Evolutionary conservation across 2,888 invertebrate species (phyloP).

Genomic region (Chrysotoxum bicinctum): DNA sequence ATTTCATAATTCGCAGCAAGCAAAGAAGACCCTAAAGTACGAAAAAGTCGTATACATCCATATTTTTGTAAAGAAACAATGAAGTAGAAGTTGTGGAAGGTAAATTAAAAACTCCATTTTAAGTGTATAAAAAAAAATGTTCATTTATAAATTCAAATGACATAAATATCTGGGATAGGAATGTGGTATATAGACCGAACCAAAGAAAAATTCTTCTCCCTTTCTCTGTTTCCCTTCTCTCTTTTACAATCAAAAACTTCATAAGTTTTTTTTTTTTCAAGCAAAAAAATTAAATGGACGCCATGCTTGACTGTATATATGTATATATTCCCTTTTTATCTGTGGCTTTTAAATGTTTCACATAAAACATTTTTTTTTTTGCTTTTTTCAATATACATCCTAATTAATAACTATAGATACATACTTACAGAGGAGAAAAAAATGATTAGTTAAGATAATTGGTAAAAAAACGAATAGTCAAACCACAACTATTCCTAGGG

Average conservation of each 20-base stretch:
- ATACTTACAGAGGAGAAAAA: conserved; percentile 52
- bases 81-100: too few relatives aligned
- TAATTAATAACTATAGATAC: conserved; percentile 32
- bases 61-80: too few relatives aligned
- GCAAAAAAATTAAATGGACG: conserved; percentile 66
- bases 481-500: conserved; percentile 62
- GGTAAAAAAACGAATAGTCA: conserved; percentile 60
- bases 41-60: too few relatives aligned
- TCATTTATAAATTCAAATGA: too few relatives aligned
- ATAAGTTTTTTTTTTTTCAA: background rate
- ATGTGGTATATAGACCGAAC: background rate
- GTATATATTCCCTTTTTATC: conserved; percentile 31
- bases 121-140: too few relatives aligned
- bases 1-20: too few relatives aligned
- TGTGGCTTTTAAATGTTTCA: conserved; percentile 59
- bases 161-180: background rate
- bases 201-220: background rate
- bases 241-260: background rate
- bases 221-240: background rate
- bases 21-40: too few relatives aligned
- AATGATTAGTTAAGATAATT: conserved; percentile 66
- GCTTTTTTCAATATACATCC: conserved; percentile 29
- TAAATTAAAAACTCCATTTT: too few relatives aligned
- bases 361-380: conserved; percentile 3
- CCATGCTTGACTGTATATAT: conserved; percentile 51